Percentiles rank a stretch among this genome's conserved stretches.
phyloP scores from a whole-genome alignment of 2,797 vertebrate genomes.

The Peromyscus nudipes region DNA sequence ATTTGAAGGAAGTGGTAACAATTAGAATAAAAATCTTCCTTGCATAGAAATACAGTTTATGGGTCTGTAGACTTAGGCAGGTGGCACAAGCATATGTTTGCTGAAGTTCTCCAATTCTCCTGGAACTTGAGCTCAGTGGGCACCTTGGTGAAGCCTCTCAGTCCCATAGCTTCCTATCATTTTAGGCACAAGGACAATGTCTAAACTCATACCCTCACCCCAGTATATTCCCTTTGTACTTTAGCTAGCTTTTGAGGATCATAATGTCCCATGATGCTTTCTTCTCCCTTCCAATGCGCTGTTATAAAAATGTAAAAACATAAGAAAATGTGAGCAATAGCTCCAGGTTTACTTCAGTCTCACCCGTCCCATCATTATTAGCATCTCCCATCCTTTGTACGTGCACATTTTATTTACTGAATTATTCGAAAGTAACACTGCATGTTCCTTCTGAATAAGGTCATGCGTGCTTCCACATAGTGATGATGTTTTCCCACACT shows the following conservation, averaged over 20 bases:
- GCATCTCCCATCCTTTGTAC: background rate
- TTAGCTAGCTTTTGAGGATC: background rate
- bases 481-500: background rate
- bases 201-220: background rate
- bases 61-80: background rate
- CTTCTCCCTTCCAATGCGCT: background rate
- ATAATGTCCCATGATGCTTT: background rate
- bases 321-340: background rate
- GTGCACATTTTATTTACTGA: constrained; percentile 15
- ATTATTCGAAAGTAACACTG: constrained; percentile 16
- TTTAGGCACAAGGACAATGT: background rate
- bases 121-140: background rate
- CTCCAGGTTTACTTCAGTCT: background rate
- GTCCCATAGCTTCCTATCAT: background rate
- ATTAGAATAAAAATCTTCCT: constrained; percentile 24
- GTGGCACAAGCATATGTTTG: background rate
- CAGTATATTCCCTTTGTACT: background rate
- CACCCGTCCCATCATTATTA: background rate
- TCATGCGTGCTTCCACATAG: background rate
- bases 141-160: background rate
- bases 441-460: background rate
- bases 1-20: background rate
- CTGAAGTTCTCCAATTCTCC: background rate
- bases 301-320: background rate
- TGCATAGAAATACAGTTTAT: background rate